A percentile compares a stretch with the other conserved stretches of the same genome.
Evolutionary conservation across 2,797 vertebrate genomes (phyloP).

Genomic region (Amblyraja radiata): DNA sequence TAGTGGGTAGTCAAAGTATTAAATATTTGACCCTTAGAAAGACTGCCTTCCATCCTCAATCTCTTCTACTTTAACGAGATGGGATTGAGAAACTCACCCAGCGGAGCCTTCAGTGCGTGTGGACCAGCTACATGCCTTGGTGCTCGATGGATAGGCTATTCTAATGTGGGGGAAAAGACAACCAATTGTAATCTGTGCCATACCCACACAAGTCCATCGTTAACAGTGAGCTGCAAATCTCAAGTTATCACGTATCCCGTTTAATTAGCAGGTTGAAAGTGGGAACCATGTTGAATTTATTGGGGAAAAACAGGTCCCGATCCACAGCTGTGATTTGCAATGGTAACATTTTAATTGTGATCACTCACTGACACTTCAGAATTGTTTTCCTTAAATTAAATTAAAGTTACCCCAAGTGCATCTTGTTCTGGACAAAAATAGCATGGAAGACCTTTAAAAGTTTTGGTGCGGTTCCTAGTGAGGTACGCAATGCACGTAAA

Average conservation of each 20-base stretch:
- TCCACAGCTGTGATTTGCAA: not conserved
- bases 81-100: slow-evolving; percentile 70
- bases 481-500: no score
- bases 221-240: not conserved
- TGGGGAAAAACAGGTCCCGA: not conserved
- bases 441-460: not conserved
- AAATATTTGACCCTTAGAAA: not conserved
- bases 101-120: slow-evolving; percentile 76
- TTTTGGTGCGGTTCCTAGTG: not conserved
- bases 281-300: not conserved
- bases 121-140: slow-evolving; percentile 90
- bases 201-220: slow-evolving; percentile 40
- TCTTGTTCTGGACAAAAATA: not conserved
- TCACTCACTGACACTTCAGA: not conserved
- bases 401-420: not conserved
- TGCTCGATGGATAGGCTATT: slow-evolving; percentile 98
- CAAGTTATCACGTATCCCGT: not conserved
- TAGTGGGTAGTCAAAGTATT: not conserved
- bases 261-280: slow-evolving; percentile 14
- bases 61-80: slow-evolving; percentile 33
- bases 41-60: not conserved
- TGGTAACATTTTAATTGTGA: not conserved
- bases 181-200: slow-evolving; percentile 59
- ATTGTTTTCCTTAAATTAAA: not conserved
- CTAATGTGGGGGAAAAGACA: slow-evolving; percentile 80